phyloP scores from a whole-genome alignment of 2,797 vertebrate genomes.

The Siniperca undulata region DNA sequence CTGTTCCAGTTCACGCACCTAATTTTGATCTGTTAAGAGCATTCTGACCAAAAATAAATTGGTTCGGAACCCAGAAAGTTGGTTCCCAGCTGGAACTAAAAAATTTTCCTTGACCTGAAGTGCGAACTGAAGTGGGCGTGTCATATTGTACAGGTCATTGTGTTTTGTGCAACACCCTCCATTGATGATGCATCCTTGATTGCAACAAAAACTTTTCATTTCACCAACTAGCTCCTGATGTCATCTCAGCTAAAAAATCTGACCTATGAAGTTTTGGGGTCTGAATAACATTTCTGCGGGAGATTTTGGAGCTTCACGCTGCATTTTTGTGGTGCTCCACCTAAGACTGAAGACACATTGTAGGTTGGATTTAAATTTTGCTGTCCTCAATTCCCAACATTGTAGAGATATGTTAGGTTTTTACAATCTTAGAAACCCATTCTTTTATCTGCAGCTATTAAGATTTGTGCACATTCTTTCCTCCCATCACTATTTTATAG shows the following conservation, averaged over 20 bases:
- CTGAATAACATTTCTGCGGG: constrained; percentile 14
- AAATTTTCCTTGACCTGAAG: too few relatives aligned
- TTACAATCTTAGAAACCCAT: background rate
- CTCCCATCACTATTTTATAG: background rate
- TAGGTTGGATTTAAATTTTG: background rate
- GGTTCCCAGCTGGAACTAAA: too few relatives aligned
- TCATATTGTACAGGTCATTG: too few relatives aligned
- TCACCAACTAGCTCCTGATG: background rate
- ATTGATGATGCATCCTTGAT: too few relatives aligned
- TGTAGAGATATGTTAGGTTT: background rate
- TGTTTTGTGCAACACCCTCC: too few relatives aligned
- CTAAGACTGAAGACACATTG: constrained; percentile 14
- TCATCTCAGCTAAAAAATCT: constrained; percentile 3
- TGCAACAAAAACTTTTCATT: background rate
- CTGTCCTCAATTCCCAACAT: background rate
- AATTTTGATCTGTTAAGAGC: too few relatives aligned
- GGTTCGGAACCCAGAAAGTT: too few relatives aligned
- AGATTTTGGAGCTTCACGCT: background rate
- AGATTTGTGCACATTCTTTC: background rate
- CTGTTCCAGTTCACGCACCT: too few relatives aligned
- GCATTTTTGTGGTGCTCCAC: constrained; percentile 21
- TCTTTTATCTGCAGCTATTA: constrained; percentile 1
- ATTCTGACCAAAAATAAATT: too few relatives aligned
- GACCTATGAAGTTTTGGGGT: background rate
- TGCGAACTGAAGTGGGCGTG: too few relatives aligned